Evolutionary conservation across 1,140 invertebrate genomes (phyloP).

Genomic region (Drosophila nigromelanica): DNA sequence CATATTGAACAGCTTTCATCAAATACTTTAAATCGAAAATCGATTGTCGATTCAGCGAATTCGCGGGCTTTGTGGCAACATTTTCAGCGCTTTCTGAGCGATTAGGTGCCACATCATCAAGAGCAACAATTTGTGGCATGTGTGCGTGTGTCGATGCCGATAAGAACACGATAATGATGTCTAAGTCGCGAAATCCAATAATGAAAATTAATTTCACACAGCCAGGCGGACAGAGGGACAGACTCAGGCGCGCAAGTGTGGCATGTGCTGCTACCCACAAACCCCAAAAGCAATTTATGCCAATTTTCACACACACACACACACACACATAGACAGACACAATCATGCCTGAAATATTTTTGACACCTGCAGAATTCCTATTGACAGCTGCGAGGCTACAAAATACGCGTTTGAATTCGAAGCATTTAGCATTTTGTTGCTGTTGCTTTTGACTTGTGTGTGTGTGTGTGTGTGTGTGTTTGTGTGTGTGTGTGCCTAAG

Average conservation of each 20-base stretch:
- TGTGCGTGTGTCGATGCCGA: conserved; percentile 46
- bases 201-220: conserved; percentile 77
- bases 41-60: conserved; percentile 51
- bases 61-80: conserved; percentile 44
- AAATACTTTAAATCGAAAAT: conserved; percentile 37
- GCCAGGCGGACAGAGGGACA: not conserved
- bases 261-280: conserved; percentile 3
- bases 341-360: conserved; percentile 76
- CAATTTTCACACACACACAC: conserved; percentile 28
- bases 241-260: not conserved
- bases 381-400: conserved; percentile 62
- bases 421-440: conserved; percentile 43
- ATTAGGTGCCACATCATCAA: conserved; percentile 63
- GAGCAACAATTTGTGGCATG: conserved; percentile 31
- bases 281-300: conserved; percentile 41
- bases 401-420: conserved; percentile 69
- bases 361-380: conserved; percentile 79
- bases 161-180: conserved; percentile 77
- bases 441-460: conserved; percentile 18
- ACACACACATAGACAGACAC: conserved; percentile 32
- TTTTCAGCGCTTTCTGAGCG: conserved; percentile 57
- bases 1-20: conserved; percentile 12
- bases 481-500: conserved; percentile 12
- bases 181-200: conserved; percentile 79
- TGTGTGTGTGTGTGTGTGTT: conserved; percentile 13